Percentiles rank a stretch among this genome's conserved stretches.
These are phyloP conservation scores for Ectemnius lituratus DNA, from an alignment of 2,888 invertebrate species.

Conservation along the genomic window DNA sequence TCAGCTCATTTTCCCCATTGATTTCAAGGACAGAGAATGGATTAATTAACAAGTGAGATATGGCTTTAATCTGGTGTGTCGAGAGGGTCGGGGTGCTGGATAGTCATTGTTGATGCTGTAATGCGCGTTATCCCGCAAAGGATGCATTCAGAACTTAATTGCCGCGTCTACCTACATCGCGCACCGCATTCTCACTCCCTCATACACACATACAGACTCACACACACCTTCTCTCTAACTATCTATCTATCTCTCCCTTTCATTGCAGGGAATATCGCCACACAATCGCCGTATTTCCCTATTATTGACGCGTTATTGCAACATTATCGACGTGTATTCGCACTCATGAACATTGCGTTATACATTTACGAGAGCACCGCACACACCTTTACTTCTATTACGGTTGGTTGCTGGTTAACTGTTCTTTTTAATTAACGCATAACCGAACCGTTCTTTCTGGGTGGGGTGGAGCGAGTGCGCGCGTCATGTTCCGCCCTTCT, in stretches of 20 bases:
- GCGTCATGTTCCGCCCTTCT: background rate
- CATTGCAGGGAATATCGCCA: background rate
- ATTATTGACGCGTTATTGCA: slow-evolving; percentile 6
- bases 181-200: too few relatives aligned
- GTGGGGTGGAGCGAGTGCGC: background rate
- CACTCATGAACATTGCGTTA: too few relatives aligned
- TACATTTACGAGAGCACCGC: too few relatives aligned
- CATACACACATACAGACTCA: too few relatives aligned
- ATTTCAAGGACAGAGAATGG: background rate
- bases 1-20: too few relatives aligned
- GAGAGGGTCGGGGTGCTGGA: too few relatives aligned
- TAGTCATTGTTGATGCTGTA: background rate
- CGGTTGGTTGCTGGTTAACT: background rate
- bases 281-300: background rate
- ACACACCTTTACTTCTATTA: background rate
- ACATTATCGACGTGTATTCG: slow-evolving; percentile 1
- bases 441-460: background rate
- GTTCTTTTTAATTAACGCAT: slow-evolving; percentile 5
- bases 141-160: background rate
- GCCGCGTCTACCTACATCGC: slow-evolving; percentile 3
- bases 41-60: slow-evolving; percentile 1
- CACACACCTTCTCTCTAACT: too few relatives aligned
- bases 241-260: too few relatives aligned
- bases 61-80: background rate
- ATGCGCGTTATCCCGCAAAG: background rate